A percentile compares a stretch with the other conserved stretches of the same genome.
These are phyloP conservation scores for Masticophis lateralis DNA, from an alignment of 2,797 vertebrate species.

Conservation along the genomic window DNA sequence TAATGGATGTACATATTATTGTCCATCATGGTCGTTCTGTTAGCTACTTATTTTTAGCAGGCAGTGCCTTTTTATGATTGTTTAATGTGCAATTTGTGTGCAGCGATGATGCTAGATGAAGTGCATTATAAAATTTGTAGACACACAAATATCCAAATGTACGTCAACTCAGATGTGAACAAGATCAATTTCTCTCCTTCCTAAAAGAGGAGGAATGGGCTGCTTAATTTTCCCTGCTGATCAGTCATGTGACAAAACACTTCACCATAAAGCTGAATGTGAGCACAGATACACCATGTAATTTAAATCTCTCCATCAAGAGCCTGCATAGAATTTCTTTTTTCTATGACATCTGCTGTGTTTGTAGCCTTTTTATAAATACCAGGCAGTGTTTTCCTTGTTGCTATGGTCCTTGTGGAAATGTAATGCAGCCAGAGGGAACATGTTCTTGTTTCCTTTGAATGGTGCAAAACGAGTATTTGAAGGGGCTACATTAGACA, in stretches of 20 bases:
- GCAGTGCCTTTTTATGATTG: not conserved
- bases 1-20: no score
- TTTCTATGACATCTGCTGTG: constrained; percentile 41
- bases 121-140: not conserved
- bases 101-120: not conserved
- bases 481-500: constrained; percentile 30
- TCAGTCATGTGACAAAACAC: not conserved
- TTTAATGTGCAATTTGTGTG: not conserved
- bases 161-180: not conserved
- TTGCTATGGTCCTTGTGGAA: constrained; percentile 56
- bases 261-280: not conserved
- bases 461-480: constrained; percentile 28
- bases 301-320: constrained; percentile 25
- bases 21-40: not conserved
- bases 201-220: not conserved
- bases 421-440: constrained; percentile 39
- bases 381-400: constrained; percentile 51
- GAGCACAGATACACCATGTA: constrained; percentile 16
- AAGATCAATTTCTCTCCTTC: not conserved
- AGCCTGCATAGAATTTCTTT: constrained; percentile 25
- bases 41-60: not conserved
- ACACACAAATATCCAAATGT: not conserved
- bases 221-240: not conserved
- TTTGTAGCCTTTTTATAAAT: constrained; percentile 47
- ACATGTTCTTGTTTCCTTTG: constrained; percentile 30